Evolutionary conservation across 2,113 vertebrate genomes (phyloP).

Genomic region (Pachypanchax playfairii): DNA sequence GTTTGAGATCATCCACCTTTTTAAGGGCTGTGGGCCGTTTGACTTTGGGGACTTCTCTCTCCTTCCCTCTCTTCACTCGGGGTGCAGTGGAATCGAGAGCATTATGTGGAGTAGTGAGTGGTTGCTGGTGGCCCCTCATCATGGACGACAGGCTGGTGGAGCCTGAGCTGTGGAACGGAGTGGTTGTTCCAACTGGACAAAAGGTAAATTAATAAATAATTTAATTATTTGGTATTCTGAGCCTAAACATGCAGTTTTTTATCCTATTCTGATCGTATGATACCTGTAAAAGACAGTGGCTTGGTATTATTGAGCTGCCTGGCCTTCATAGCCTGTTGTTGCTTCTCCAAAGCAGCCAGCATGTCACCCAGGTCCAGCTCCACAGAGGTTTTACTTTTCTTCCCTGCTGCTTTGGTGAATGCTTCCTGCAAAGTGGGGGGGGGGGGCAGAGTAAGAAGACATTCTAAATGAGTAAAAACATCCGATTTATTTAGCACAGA

Average conservation of each 20-base stretch:
- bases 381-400: constrained; percentile 95
- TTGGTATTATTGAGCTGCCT: constrained; percentile 95
- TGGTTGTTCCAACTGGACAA: constrained; percentile 86
- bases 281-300: constrained; percentile 91
- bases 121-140: constrained; percentile 80
- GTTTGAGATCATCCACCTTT: constrained; percentile 82
- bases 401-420: constrained; percentile 94
- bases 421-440: constrained; percentile 86
- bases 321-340: constrained; percentile 97
- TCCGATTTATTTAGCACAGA: not conserved
- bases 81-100: constrained; percentile 89
- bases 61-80: constrained; percentile 93
- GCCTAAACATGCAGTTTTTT: not conserved
- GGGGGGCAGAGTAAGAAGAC: constrained; percentile 10
- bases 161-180: constrained; percentile 87
- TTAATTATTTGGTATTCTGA: not conserved
- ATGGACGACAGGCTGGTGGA: constrained; percentile 78
- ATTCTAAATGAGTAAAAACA: not conserved
- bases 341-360: constrained; percentile 94
- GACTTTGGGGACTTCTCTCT: constrained; percentile 93
- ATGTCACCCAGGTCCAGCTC: constrained; percentile 98
- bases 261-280: not conserved
- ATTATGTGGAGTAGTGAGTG: constrained; percentile 84
- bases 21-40: constrained; percentile 98
- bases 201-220: not conserved